A percentile compares a stretch with the other conserved stretches of the same genome.
Conservation (phyloP, 1,140 invertebrate species). For the Pemphigus obesinymphae region DNA sequence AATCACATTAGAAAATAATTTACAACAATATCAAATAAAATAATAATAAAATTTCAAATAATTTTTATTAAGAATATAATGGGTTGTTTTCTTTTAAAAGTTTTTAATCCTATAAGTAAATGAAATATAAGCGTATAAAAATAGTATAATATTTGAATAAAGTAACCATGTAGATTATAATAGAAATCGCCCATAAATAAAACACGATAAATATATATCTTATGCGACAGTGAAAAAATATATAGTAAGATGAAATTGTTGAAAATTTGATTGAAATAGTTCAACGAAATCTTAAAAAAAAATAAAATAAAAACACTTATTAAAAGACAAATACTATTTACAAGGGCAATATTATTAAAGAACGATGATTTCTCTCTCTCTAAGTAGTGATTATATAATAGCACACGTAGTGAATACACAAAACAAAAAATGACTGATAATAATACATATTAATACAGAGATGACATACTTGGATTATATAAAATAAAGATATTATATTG, state of each 20-base stretch:
- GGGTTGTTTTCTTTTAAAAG: background rate
- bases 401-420: background rate
- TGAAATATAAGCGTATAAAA: conserved; percentile 30
- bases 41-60: background rate
- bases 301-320: background rate
- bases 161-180: background rate
- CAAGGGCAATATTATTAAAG: background rate
- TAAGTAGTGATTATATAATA: background rate
- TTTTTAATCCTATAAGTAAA: background rate
- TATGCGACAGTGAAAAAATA: background rate
- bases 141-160: conserved; percentile 32
- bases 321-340: background rate
- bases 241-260: background rate
- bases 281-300: background rate
- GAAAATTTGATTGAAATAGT: background rate
- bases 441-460: background rate
- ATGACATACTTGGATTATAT: background rate
- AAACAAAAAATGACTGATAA: background rate
- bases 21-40: background rate
- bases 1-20: background rate
- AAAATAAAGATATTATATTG: background rate
- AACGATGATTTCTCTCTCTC: background rate
- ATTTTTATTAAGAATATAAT: conserved; percentile 12
- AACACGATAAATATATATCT: background rate
- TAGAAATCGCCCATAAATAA: conserved; percentile 20